Evolutionary conservation across 2,888 invertebrate genomes (phyloP).

Genomic region (Galerucella calmariensis): DNA sequence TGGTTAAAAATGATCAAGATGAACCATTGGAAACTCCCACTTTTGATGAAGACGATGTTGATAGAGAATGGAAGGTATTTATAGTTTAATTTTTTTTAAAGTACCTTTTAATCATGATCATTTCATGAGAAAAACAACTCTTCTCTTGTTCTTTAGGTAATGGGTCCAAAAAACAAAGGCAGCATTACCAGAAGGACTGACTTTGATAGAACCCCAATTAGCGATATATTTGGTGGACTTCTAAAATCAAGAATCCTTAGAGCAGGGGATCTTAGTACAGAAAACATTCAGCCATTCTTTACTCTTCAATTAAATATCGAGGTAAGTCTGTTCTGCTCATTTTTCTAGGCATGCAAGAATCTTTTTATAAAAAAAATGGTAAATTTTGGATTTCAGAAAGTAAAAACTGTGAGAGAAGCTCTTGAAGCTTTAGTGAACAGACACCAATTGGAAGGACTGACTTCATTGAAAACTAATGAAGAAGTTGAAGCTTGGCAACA

Average conservation of each 20-base stretch:
- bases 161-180: conserved; percentile 89
- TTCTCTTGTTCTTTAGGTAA: conserved; percentile 63
- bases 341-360: not conserved
- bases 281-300: conserved; percentile 95
- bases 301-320: conserved; percentile 95
- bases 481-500: conserved; percentile 92
- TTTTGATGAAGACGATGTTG: conserved; percentile 62
- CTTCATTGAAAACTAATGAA: conserved; percentile 82
- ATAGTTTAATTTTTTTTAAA: no score
- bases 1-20: conserved; percentile 59
- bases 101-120: no score
- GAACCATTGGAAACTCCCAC: conserved; percentile 51
- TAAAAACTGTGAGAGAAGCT: conserved; percentile 86
- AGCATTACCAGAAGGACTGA: conserved; percentile 87
- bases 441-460: conserved; percentile 88
- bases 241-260: conserved; percentile 85
- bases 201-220: conserved; percentile 86
- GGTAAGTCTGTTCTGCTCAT: conserved; percentile 66
- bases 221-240: conserved; percentile 93
- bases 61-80: conserved; percentile 74
- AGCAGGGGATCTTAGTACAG: conserved; percentile 81
- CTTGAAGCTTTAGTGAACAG: conserved; percentile 86
- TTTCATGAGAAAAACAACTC: no score
- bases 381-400: conserved; percentile 71
- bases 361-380: not conserved